Evolutionary conservation across 2,113 vertebrate genomes (phyloP).

Genomic region (Xenotilapia flavipinnis): DNA sequence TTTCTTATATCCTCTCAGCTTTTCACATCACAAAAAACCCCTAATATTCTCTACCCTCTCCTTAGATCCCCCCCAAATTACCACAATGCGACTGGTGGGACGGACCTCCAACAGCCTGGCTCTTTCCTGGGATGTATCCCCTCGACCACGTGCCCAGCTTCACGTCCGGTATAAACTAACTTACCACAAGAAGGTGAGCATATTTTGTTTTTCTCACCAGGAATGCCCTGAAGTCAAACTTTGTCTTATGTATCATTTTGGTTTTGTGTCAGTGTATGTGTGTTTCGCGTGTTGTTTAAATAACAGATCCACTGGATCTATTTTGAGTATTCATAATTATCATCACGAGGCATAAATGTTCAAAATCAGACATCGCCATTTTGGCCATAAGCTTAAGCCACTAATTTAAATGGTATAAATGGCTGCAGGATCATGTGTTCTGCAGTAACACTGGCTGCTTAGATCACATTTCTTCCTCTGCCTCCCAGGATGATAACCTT

Average conservation of each 20-base stretch:
- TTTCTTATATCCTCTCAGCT: not conserved
- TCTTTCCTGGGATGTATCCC: constrained; percentile 84
- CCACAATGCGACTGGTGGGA: constrained; percentile 73
- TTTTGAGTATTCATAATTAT: not conserved
- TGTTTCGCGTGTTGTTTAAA: not conserved
- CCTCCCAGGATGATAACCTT: constrained; percentile 60
- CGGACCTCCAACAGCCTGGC: constrained; percentile 76
- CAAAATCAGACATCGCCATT: not conserved
- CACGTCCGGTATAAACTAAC: constrained; percentile 85
- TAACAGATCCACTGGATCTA: not conserved
- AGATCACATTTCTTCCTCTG: not conserved
- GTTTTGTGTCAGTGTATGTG: not conserved
- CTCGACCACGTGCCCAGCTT: constrained; percentile 53
- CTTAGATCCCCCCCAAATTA: constrained; percentile 87
- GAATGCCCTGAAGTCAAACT: not conserved
- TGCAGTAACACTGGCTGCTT: not conserved
- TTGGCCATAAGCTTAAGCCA: not conserved
- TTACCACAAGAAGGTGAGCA: constrained; percentile 87
- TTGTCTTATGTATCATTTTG: not conserved
- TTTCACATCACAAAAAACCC: not conserved
- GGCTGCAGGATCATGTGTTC: not conserved
- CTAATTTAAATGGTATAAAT: not conserved
- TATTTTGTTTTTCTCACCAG: not conserved
- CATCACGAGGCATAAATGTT: not conserved
- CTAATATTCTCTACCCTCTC: not conserved